Base-by-base conservation (phyloP, 1,140 invertebrate genomes). In the Kradibia gibbosae region DNA sequence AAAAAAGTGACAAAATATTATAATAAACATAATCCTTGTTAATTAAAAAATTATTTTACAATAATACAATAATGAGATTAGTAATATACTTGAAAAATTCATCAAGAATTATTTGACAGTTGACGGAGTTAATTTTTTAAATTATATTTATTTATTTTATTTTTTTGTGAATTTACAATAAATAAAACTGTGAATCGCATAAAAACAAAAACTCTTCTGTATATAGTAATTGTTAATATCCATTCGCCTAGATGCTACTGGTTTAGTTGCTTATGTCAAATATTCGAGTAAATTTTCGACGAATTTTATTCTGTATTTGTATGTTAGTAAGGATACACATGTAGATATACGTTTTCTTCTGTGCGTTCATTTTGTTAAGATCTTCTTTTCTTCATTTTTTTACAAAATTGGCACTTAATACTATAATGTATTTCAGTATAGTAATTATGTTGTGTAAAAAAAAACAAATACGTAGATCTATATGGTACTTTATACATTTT, bases 181-280 rank as follows among this genome's bases (percentile, higher is more conserved):
- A 39, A 31, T 22, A 4, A 67, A 74, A 67, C 31, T 50, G 60
- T 65, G 53, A 17, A 53, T 60, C 67, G 67, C 48, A 28, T 55
- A 78, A 78, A 70, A 71, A 31, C 50, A 55, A 28, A 65, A 5
- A 57, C 13, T 22, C 57, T 42, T 73, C 20, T 36, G 28, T 72
- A 73, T 73, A 39, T 73, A 57, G 25, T 60, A 72, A n/a, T 62
- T 72, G 25, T 77, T 45, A 34, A 80, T 45, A 22, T 39, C n/a
- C n/a, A n/a, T 72, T 60, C 60, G 28, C 48, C 53, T 73, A 42
- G 50, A 80, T 62, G 22, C 25, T 36, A 34, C 73, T 60, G 22
- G 11, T 34, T 31, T 42, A 31, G 65, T 71, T 78, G 34, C 53
- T 78, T 78, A 65, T 78, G 77, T 78, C 62, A 78, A 78, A 78